Base-by-base conservation (phyloP, 1,140 invertebrate species). In the Megalopta genalis region DNA sequence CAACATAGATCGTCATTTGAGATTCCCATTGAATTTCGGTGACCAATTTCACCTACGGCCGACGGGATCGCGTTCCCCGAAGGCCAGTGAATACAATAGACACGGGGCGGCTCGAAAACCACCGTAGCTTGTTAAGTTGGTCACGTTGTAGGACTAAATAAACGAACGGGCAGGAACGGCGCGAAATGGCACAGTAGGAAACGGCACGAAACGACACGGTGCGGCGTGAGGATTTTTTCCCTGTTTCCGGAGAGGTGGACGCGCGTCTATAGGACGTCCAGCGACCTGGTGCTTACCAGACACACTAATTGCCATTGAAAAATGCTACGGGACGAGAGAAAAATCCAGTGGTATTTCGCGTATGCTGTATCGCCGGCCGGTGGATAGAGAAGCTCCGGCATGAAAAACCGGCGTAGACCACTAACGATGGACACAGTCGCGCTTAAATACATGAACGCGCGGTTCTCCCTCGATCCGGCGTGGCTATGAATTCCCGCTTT, bases 381-480 rank as follows among this genome's bases (percentile, higher is more conserved):
- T 39, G 42, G 70, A 66, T 21, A 52, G 63, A 74, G 60, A 71
- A 63, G 4, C 46, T 25, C 52, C 54, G 7, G 63, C 37, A 79
- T 73, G 63, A 71, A 78, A 78, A 74, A 42, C 49, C 42, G 21
- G 9, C 76, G 60, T 72, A 64, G 27, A 57, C 76, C 76, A 65
- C 76, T 65, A 78, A 78, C 71, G 77, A 79, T 76, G 70, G 73
- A 76, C 78, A 73, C 46, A 75, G 73, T 72, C 76, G 65, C 78
- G 73, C 71, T 66, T 80, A 80, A 80, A 69, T 80, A 76, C 72
- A 16, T 52, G 62, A 80, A 80, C 54, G 64, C 54, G 21, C 21
- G 18, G 23, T 52, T 63, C 66, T 21, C 46, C 27, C 57, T 21
- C 65, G 60, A 68, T 46, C 69, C 76, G 0, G 0, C 63, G 39